These are phyloP conservation scores for Macroramphosus scolopax DNA, from an alignment of 2,797 vertebrate species.

Conservation along the genomic window DNA sequence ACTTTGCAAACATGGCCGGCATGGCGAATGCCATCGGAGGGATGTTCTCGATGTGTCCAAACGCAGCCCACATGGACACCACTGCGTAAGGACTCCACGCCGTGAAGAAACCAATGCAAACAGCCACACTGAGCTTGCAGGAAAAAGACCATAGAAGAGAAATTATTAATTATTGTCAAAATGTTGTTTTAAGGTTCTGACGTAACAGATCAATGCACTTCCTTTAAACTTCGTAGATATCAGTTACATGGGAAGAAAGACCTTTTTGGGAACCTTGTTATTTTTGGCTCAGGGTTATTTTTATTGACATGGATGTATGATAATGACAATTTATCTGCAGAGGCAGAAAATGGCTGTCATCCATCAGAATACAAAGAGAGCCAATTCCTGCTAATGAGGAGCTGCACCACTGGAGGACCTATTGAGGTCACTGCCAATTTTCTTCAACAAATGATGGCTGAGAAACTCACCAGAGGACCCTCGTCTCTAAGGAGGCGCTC, in stretches of 20 bases:
- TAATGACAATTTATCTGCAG: conserved; percentile 31
- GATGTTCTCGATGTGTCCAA: conserved; percentile 76
- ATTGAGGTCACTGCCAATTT: conserved; percentile 33
- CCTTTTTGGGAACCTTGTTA: neutral
- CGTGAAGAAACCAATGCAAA: conserved; percentile 78
- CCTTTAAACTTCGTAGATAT: too few species aligned
- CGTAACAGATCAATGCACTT: too few species aligned
- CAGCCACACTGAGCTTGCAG: conserved; percentile 76
- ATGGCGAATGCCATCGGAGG: conserved; percentile 79
- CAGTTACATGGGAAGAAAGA: too few species aligned
- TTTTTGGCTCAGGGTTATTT: neutral
- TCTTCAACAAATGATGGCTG: conserved; percentile 5
- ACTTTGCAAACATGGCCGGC: conserved; percentile 82
- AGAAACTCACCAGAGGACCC: conserved; percentile 14
- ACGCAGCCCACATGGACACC: conserved; percentile 82
- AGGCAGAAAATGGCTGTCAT: conserved; percentile 23
- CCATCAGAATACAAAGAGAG: conserved; percentile 25
- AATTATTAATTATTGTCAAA: neutral
- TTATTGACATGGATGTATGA: conserved; percentile 4
- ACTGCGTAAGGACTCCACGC: conserved; percentile 83
- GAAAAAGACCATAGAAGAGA: conserved; percentile 13
- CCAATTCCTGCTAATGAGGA: conserved; percentile 40
- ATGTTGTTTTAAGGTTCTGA: neutral
- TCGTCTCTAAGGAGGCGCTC: conserved; percentile 14
- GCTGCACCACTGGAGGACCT: conserved; percentile 28